phyloP scores from a whole-genome alignment of 2,888 invertebrate genomes.

The Dynastes hyllus region DNA sequence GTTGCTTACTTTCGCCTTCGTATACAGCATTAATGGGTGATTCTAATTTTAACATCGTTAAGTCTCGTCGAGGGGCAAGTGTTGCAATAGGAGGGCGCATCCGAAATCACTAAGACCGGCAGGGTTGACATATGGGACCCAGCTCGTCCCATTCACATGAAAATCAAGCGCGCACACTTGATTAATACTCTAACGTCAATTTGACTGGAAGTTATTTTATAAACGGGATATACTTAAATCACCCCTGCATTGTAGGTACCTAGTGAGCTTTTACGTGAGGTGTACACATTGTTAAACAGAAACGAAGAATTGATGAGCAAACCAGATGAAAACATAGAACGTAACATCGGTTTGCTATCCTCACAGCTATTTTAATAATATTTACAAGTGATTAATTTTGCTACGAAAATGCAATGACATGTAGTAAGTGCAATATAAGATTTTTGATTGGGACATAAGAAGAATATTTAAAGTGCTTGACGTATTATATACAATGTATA shows the following conservation, averaged over 20 bases:
- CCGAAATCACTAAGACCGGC: constrained; percentile 55
- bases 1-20: too few species aligned
- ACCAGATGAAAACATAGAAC: neutral
- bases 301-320: constrained; percentile 19
- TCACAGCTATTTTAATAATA: too few species aligned
- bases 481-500: too few species aligned
- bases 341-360: neutral
- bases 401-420: too few species aligned
- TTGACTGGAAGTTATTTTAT: constrained; percentile 69
- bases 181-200: constrained; percentile 68
- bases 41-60: constrained; percentile 57
- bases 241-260: constrained; percentile 27
- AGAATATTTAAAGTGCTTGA: too few species aligned
- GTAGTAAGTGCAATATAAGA: too few species aligned
- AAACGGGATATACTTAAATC: constrained; percentile 56
- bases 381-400: too few species aligned
- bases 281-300: constrained; percentile 15
- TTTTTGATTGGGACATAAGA: too few species aligned
- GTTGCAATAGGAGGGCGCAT: constrained; percentile 54
- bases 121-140: constrained; percentile 68
- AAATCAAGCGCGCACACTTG: constrained; percentile 67
- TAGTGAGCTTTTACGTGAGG: constrained; percentile 24
- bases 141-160: constrained; percentile 65
- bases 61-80: constrained; percentile 54
- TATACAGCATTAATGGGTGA: constrained; percentile 41